phyloP scores from a whole-genome alignment of 2,797 vertebrate species.

The Micromesistius poutassou region DNA sequence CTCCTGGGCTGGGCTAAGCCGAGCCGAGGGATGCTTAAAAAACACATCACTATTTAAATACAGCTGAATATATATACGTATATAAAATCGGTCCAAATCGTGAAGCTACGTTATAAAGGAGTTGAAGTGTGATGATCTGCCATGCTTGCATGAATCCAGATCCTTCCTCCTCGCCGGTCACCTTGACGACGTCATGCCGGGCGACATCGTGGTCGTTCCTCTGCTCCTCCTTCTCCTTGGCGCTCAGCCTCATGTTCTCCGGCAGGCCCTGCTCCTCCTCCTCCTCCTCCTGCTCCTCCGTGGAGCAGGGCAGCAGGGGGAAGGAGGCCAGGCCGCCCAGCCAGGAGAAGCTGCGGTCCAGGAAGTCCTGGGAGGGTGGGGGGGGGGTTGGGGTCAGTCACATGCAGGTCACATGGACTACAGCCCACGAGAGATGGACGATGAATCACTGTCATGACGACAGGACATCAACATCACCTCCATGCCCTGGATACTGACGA shows the following conservation, averaged over 20 bases:
- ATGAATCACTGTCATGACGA: too few species aligned
- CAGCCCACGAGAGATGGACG: background rate
- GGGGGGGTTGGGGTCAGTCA: background rate
- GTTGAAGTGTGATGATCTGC: too few species aligned
- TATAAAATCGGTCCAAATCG: too few species aligned
- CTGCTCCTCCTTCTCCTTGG: constrained; percentile 79
- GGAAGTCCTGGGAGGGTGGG: constrained; percentile 76
- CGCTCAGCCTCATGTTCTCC: constrained; percentile 63
- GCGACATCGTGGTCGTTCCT: constrained; percentile 85
- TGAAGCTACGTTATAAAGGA: too few species aligned
- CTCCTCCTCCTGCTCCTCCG: constrained; percentile 70
- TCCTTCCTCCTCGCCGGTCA: constrained; percentile 38
- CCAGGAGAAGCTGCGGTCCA: constrained; percentile 90
- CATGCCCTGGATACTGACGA: background rate
- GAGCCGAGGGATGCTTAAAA: background rate
- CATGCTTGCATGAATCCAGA: too few species aligned
- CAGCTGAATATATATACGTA: background rate
- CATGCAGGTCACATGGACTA: background rate
- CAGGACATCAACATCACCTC: background rate
- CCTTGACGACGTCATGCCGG: constrained; percentile 86
- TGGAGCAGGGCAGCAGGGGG: constrained; percentile 78
- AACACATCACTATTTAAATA: background rate
- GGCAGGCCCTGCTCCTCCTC: constrained; percentile 78
- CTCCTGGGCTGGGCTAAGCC: too few species aligned
- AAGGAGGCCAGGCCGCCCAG: constrained; percentile 81